phyloP scores from a whole-genome alignment of 2,888 invertebrate genomes.

The Cephus spinipes region DNA sequence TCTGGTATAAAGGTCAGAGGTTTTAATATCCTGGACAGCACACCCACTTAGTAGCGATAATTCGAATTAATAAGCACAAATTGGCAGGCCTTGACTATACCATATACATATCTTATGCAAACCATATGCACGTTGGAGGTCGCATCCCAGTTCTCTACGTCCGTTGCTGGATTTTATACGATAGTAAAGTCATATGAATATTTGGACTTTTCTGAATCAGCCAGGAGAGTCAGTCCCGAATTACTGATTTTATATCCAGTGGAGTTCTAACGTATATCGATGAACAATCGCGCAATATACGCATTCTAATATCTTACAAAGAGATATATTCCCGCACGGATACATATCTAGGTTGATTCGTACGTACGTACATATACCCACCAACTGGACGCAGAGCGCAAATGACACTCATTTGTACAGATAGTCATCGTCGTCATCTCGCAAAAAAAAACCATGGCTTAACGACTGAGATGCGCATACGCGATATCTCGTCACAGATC shows the following conservation, averaged over 20 bases:
- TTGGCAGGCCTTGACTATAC: slow-evolving; percentile 52
- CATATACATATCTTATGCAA: background rate
- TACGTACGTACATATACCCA: background rate
- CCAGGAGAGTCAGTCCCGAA: background rate
- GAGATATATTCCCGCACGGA: background rate
- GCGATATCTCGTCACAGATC: slow-evolving; percentile 62
- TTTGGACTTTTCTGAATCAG: background rate
- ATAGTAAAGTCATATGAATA: background rate
- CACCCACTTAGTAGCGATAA: slow-evolving; percentile 60
- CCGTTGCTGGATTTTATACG: background rate
- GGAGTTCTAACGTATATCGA: background rate
- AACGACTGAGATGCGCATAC: slow-evolving; percentile 62
- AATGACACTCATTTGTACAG: slow-evolving; percentile 59
- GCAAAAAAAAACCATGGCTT: slow-evolving; percentile 48
- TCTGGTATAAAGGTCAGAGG: slow-evolving; percentile 52
- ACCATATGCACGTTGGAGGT: background rate
- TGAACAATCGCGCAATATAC: background rate
- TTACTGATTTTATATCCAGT: background rate
- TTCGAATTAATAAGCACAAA: slow-evolving; percentile 65
- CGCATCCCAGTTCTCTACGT: background rate
- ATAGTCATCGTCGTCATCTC: slow-evolving; percentile 55
- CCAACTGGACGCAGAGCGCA: slow-evolving; percentile 32
- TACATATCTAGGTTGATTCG: background rate
- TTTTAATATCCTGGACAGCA: slow-evolving; percentile 63
- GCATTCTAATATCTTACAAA: background rate